phyloP scores from a whole-genome alignment of 2,888 invertebrate species.

The Cerastis leucographa region DNA sequence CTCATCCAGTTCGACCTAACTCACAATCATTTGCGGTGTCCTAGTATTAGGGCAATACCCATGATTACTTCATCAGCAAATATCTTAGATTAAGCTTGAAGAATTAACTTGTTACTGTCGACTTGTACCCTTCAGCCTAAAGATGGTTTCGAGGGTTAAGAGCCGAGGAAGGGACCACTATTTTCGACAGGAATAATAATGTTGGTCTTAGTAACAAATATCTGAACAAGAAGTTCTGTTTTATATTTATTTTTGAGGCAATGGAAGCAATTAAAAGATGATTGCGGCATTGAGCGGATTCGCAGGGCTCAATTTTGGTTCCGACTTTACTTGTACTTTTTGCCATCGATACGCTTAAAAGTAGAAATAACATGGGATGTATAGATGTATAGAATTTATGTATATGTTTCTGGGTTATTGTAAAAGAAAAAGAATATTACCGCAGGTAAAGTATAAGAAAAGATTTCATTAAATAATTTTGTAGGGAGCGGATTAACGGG shows the following conservation, averaged over 20 bases:
- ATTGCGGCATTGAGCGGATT: not conserved
- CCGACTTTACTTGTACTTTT: not conserved
- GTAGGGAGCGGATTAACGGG: too few species aligned
- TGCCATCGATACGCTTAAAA: not conserved
- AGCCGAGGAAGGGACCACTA: conserved; percentile 41
- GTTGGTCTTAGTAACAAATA: conserved; percentile 3
- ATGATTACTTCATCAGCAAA: conserved; percentile 84
- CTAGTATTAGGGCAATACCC: conserved; percentile 81
- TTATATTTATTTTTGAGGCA: not conserved
- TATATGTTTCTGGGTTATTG: too few species aligned
- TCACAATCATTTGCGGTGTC: conserved; percentile 72
- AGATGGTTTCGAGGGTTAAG: conserved; percentile 55
- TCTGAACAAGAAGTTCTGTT: not conserved
- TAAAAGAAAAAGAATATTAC: not conserved
- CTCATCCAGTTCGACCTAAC: conserved; percentile 61
- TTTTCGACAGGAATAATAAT: conserved; percentile 30
- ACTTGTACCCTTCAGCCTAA: conserved; percentile 60
- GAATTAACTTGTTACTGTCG: conserved; percentile 80
- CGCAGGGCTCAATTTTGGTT: not conserved
- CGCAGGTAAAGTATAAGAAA: not conserved
- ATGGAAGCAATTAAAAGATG: not conserved
- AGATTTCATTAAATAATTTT: too few species aligned
- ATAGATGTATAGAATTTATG: too few species aligned
- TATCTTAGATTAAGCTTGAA: conserved; percentile 82
- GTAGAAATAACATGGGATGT: not conserved